Evolutionary conservation across 92 coral and sea anemone species (phyloP), one percentile per base, ranked within the genome.

Genomic region (Metridium senile): DNA sequence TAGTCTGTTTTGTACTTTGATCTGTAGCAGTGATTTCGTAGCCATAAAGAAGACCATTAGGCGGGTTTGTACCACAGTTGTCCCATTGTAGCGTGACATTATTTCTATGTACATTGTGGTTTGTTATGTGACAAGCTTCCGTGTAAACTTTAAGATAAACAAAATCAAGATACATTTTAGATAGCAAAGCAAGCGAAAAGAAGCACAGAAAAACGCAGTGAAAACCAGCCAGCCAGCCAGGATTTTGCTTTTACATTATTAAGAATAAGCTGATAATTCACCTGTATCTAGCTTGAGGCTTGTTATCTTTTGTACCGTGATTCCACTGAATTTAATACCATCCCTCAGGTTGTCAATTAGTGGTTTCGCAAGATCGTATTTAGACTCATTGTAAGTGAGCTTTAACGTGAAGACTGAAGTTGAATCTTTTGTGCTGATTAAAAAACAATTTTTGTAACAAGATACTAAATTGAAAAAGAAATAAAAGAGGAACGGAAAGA

Each of bases 301-400:
- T 31, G 39, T 63, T 4, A 63, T 19, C 20, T 30, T 30, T 31
- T 26, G 29, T 30, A 63, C 69, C 0, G 20, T 16, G 26, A 0
- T 28, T 11, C 4, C 22, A 1, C 69, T 39, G 2, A 63, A 28
- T 1, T 0, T 3, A 0, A 63, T 31, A 1, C 39, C 69, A 33
- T 27, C 33, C 66, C 13, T 73, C 28, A 73, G 43, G 11, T 8
- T 26, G 46, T 58, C 68, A 17, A 73, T 58, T 2, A 73, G 8
- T 10, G 76, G 78, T 58, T 73, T 57, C 27, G 54, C 78, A 21
- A 32, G 46, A 20, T 26, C 47, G 56, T 73, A 73, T 22, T 63
- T 31, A 13, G 78, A 32, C 31, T 29, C 54, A 35, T 31, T 1
- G 33, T 52, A 58, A n/a, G 32, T 53, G 20, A 57, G 31, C 34